Conservation (phyloP, 2,113 vertebrate genomes). For the Labeo catla region DNA sequence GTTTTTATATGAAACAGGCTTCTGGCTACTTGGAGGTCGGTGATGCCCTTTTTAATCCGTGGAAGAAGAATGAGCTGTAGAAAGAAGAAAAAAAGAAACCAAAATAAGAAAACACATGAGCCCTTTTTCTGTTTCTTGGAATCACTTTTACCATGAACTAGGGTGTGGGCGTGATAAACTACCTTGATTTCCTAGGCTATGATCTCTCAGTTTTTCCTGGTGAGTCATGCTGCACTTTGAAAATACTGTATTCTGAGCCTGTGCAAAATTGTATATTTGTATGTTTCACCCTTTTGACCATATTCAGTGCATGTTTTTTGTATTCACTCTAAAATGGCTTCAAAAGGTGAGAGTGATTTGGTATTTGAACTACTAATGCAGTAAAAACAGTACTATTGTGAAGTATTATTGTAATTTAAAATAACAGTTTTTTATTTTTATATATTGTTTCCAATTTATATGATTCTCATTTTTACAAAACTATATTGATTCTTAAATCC, state of each 20-base stretch:
- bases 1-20: background rate
- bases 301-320: background rate
- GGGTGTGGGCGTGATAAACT: slow-evolving; percentile 32
- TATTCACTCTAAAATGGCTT: background rate
- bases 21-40: background rate
- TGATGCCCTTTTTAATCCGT: background rate
- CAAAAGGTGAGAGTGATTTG: too few species aligned
- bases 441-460: too few species aligned
- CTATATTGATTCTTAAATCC: too few species aligned
- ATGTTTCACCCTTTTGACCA: background rate
- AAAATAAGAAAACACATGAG: slow-evolving; percentile 10
- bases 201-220: slow-evolving; percentile 15
- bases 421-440: background rate
- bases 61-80: background rate
- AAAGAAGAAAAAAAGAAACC: background rate
- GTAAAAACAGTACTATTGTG: background rate
- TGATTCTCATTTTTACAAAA: too few species aligned
- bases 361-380: background rate
- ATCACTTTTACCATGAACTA: slow-evolving; percentile 11
- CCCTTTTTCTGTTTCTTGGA: slow-evolving; percentile 20
- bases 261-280: background rate
- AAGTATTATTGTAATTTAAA: background rate
- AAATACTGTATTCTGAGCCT: background rate
- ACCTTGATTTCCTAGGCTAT: background rate
- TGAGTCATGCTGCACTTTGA: slow-evolving; percentile 9